phyloP scores from a whole-genome alignment of 2,797 vertebrate genomes.

The Prionace glauca region DNA sequence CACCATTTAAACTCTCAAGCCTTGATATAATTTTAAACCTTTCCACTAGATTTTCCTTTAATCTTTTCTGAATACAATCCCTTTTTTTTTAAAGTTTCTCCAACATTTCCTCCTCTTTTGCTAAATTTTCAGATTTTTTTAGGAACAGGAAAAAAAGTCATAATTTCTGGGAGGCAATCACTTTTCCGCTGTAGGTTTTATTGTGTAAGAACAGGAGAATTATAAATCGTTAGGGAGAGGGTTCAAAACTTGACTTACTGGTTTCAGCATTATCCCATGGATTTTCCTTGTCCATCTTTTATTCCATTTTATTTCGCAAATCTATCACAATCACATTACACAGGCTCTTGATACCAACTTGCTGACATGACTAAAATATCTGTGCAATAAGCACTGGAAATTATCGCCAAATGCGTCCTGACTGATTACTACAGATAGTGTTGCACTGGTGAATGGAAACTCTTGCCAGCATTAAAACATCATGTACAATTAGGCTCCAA shows the following conservation, averaged over 20 bases:
- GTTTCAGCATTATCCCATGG: background rate
- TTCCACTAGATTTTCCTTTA: background rate
- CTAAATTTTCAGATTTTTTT: background rate
- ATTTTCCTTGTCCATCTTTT: background rate
- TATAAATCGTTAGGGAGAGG: background rate
- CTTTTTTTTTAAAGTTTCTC: background rate
- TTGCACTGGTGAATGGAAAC: background rate
- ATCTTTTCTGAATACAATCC: background rate
- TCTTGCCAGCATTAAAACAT: conserved; percentile 7
- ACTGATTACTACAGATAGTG: conserved; percentile 1
- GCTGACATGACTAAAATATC: background rate
- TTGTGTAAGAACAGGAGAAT: background rate
- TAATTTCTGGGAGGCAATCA: background rate
- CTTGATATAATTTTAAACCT: background rate
- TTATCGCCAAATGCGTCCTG: background rate
- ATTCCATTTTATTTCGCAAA: background rate
- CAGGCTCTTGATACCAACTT: background rate
- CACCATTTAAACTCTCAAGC: background rate
- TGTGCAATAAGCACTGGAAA: background rate
- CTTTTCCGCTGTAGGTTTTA: background rate
- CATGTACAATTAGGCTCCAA: conserved; percentile 10
- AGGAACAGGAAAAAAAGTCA: background rate
- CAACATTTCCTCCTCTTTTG: background rate
- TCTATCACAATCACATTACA: background rate
- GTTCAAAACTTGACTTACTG: background rate